Percentiles rank a stretch among this genome's conserved stretches.
Conservation (phyloP, 2,888 invertebrate genomes). For the Gastracanthus pulcherrimus region DNA sequence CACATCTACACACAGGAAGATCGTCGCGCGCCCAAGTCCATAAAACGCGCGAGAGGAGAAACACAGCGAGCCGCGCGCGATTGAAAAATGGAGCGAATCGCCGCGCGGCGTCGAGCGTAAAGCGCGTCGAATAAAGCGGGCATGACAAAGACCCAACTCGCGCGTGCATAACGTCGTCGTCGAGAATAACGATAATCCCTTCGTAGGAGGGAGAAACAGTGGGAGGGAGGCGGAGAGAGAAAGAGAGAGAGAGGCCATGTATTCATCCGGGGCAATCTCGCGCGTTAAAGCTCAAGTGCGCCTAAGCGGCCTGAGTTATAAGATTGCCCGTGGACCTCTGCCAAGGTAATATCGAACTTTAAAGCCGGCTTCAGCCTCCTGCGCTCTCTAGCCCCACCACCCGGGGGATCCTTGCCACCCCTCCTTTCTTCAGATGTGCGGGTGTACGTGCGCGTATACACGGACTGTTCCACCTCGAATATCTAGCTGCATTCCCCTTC, state of each 20-base stretch:
- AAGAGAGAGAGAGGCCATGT: neutral
- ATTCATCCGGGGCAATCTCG: constrained; percentile 59
- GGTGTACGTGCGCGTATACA: no score
- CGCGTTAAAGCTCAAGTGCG: constrained; percentile 66
- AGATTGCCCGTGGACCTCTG: constrained; percentile 73
- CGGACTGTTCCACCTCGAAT: constrained; percentile 23
- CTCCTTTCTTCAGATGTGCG: no score
- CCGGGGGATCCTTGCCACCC: no score
- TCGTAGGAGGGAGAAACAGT: neutral
- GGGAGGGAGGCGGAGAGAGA: neutral
- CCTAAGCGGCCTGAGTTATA: constrained; percentile 69
- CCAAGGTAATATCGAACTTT: constrained; percentile 74
- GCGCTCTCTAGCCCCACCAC: constrained; percentile 35
- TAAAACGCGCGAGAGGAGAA: no score
- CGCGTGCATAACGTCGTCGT: no score
- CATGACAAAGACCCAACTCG: constrained; percentile 21
- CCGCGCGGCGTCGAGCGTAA: neutral
- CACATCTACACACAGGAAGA: no score
- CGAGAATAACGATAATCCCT: neutral
- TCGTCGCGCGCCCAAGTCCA: neutral
- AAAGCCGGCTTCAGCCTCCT: constrained; percentile 60
- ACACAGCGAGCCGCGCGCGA: no score
- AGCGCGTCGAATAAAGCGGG: neutral
- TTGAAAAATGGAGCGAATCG: neutral
- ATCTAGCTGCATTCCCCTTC: no score